Base-by-base conservation (phyloP, 2,888 invertebrate species). In the Cremastobaeus sp. region DNA sequence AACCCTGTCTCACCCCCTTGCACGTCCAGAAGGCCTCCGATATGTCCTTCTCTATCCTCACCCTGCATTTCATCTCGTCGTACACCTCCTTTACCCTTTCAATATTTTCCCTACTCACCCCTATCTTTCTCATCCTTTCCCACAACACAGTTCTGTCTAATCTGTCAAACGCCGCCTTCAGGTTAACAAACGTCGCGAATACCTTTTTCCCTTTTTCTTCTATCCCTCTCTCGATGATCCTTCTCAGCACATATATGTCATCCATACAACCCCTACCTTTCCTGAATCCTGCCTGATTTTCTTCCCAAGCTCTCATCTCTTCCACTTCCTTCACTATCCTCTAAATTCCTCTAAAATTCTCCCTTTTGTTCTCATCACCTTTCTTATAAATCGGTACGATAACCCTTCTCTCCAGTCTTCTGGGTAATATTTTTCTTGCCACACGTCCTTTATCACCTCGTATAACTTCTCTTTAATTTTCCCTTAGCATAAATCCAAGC, bases 151-250 rank as follows among this genome's bases (percentile, higher is more conserved):
- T 21, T 12, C 50, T 52, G n/a, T 52, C 37, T 8, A 52, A 14
- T 1, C n/a, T 52, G 28, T 52, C 52, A 37, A 52, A 52, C 3
- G 37, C 34, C 15, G 48, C 60, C 30, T 37, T 60, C 5, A 60
- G n/a, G 15, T 48, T 48, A 20, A 60, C 1, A 11, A 39, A 55
- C 12, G 41, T 11, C 2, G 21, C 55, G 17, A 14, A 55, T n/a
- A 39, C 25, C 14, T 39, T 50, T 8, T 12, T 41, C 30, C 30
- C 30, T n/a, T 37, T 41, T 8, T 28, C n/a, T n/a, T 15, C 11
- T 11, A 30, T 45, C 1, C 17, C 3, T n/a, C 17, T 47, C 1
- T 30, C 47, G 9, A 55, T 25, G 1, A 1, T 18, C 3, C 9
- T 14, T 21, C 30, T 39, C 28, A 55, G 3, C 1, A 39, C 28